Evolutionary conservation across 2,113 vertebrate genomes (phyloP), one percentile per base, ranked within the genome.

Genomic region (Epinephelus lanceolatus): DNA sequence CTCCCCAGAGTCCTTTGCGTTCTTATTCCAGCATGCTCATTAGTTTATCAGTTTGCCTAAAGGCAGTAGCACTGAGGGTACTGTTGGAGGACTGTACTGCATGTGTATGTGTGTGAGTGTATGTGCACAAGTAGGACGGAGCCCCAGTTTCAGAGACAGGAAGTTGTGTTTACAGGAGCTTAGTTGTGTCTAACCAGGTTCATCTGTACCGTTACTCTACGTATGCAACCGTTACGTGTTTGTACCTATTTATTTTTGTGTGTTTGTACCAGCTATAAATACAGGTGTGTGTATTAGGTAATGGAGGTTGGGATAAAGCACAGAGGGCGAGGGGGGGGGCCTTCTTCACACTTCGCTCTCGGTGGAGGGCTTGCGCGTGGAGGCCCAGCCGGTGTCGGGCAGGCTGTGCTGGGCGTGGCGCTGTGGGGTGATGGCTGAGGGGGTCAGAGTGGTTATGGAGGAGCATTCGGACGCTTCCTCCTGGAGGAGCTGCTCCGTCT

Each of bases 381-480:
- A 94, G 88, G 95, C 96, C 98, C 98, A 99, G 94, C 98, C 97
- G 2, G 97, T 99, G 95, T 99, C 97, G 3, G 97, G 97, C 89
- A 98, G 96, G 10, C 87, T 92, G 86, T 95, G 95, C 21, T 97
- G 96, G 88, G 95, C 95, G 80, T 97, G 96, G 25, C 97, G 96
- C 76, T 97, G 97, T 0, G 97, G 97, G 85, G 94, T 95, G 85
- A 96, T 96, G 69, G 96, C 93, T 8, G 96, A 93, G 17, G 93
- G 94, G 66, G 93, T 91, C 51, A 94, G 89, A 56, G 97, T 97
- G 71, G 96, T 96, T 71, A 99, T 96, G 21, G 98, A 99, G 93
- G 98, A 97, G 91, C 98, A 98, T 83, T 99, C 98, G 0, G 98
- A 99, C 68, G 97, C 96, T 85, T 99, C 98, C 83, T 98, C 98